A percentile compares a stretch with the other conserved stretches of the same genome.
These are phyloP conservation scores for Danaus chrysippus DNA, from an alignment of 2,888 invertebrate genomes.

Conservation along the genomic window DNA sequence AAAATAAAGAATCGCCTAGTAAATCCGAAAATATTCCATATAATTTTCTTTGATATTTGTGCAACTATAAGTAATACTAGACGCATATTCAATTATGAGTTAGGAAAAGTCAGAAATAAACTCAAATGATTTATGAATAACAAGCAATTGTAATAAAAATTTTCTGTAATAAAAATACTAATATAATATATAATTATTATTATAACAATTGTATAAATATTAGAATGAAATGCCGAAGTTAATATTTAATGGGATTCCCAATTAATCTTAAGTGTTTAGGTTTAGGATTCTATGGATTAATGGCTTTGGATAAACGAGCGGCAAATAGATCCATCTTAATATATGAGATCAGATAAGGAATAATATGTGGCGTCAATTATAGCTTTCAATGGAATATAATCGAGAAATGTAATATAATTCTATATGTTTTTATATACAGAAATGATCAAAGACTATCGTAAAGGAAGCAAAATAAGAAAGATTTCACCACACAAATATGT, in stretches of 20 bases:
- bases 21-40: too few species aligned
- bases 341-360: not conserved
- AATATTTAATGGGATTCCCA: not conserved
- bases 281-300: not conserved
- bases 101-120: too few species aligned
- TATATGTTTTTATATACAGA: not conserved
- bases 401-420: not conserved
- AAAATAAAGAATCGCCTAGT: too few species aligned
- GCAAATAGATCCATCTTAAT: conserved; percentile 6
- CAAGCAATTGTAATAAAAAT: too few species aligned
- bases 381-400: not conserved
- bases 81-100: too few species aligned
- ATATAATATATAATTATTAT: not conserved
- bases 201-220: not conserved
- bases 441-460: not conserved
- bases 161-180: not conserved
- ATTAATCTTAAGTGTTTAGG: not conserved
- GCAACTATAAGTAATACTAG: too few species aligned
- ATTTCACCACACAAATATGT: too few species aligned
- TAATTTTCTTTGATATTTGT: too few species aligned
- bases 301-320: conserved; percentile 1
- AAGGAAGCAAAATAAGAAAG: too few species aligned
- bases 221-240: not conserved
- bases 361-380: conserved; percentile 2
- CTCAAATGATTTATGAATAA: too few species aligned